A percentile compares a stretch with the other conserved stretches of the same genome.
Conservation (phyloP, 2,888 invertebrate species). For the Rhynchonema sp. region DNA sequence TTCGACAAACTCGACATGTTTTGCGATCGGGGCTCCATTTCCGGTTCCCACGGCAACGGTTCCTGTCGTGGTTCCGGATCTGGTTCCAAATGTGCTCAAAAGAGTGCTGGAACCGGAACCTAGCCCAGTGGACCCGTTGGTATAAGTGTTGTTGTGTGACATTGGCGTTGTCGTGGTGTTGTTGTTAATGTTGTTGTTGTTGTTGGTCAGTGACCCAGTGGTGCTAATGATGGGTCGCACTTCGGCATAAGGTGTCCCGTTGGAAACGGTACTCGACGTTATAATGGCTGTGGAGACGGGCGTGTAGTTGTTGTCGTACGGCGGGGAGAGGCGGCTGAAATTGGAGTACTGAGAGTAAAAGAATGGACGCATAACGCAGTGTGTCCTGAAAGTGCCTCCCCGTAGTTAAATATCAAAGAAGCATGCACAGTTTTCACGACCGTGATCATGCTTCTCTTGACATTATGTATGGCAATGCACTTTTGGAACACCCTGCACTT, state of each 20-base stretch:
- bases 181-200: neutral
- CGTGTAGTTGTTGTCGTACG: neutral
- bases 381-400: too few relatives aligned
- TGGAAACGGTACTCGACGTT: too few relatives aligned
- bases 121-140: neutral
- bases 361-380: too few relatives aligned
- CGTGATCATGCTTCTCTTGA: too few relatives aligned
- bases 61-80: neutral
- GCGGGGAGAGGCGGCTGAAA: too few relatives aligned
- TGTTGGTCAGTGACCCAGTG: neutral
- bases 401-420: too few relatives aligned
- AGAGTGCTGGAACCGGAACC: neutral
- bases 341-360: too few relatives aligned
- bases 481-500: too few relatives aligned
- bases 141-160: neutral
- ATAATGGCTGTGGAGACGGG: neutral
- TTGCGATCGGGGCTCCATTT: too few relatives aligned
- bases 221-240: neutral
- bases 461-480: too few relatives aligned
- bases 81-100: neutral
- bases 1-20: neutral
- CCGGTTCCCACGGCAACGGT: too few relatives aligned
- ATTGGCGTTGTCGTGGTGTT: neutral
- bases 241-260: neutral
- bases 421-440: too few relatives aligned